phyloP scores from a whole-genome alignment of 1,140 invertebrate species.

The Pentalonia nigronervosa region DNA sequence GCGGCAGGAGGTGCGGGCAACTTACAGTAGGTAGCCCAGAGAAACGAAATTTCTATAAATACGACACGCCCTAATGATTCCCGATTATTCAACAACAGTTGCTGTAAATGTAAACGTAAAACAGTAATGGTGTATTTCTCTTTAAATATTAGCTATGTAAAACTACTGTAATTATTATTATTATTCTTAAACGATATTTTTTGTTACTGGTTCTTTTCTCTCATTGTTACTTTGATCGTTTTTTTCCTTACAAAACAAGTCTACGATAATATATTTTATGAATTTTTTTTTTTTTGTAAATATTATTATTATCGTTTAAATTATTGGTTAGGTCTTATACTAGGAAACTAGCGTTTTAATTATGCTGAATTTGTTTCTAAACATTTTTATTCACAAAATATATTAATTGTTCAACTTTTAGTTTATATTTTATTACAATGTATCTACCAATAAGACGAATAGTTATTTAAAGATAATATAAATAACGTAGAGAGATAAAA shows the following conservation, averaged over 20 bases:
- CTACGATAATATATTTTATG: background rate
- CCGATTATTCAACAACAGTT: constrained; percentile 2
- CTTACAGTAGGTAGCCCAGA: background rate
- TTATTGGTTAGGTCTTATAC: too few species aligned
- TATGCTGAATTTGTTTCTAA: background rate
- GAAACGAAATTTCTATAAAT: background rate
- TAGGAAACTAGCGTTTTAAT: too few species aligned
- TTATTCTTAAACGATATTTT: background rate
- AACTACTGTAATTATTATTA: constrained; percentile 3
- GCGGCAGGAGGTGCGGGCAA: background rate
- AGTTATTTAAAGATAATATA: background rate
- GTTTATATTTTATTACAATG: too few species aligned
- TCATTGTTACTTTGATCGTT: background rate
- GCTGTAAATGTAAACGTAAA: background rate
- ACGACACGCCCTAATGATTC: background rate
- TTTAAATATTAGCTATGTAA: constrained; percentile 14
- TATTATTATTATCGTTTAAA: background rate
- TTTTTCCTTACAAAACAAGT: background rate
- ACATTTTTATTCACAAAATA: background rate
- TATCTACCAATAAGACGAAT: background rate
- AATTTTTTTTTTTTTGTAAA: too few species aligned
- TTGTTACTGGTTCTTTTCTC: background rate
- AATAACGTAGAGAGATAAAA: background rate
- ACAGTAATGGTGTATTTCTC: background rate
- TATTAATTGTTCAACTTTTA: too few species aligned